Evolutionary conservation across 2,113 vertebrate species (phyloP), one percentile per base, ranked within the genome.

Genomic region (Calypte anna): DNA sequence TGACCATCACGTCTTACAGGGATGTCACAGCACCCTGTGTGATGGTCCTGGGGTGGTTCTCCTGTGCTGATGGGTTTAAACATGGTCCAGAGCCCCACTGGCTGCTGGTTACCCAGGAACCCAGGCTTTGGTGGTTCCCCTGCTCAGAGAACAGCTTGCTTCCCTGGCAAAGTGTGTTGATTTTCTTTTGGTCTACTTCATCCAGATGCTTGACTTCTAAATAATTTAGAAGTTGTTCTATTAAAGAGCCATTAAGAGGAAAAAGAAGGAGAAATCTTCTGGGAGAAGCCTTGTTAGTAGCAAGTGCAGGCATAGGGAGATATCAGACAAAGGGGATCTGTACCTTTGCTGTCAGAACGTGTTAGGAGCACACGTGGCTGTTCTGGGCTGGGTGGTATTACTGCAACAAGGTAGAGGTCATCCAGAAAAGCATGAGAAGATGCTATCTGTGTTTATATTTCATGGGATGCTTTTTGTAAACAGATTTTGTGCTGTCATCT

Each of bases 161-260:
- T 74, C 75, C 54, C 83, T 54, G 46, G 54, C 25, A 2, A 44
- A 5, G 19, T 7, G 1, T 21, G 68, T 72, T 6, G 55, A 19
- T 67, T 91, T 77, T 2, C 77, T 69, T 53, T 50, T 86, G 54
- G 22, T 69, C 91, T 66, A 0, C 86, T 85, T 67, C 82, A 66
- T 87, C 82, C 89, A 91, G 93, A 76, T 94, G 93, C 89, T 91
- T 80, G 53, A 23, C 93, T 76, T 40, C 82, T 96, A 38, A 94
- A 96, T 96, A 93, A 96, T 96, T 89, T 10, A 96, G 83, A 12
- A 83, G 88, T 38, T 61, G 50, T 68, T 90, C 84, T 92, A 73
- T 89, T 95, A 94, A 91, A 87, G 88, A 94, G 61, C 88, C 94
- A 93, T 95, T 92, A 96, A 63, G 80, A 74, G 73, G 74, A 9